phyloP scores from a whole-genome alignment of 2,797 vertebrate genomes.

The Acanthopagrus latus region DNA sequence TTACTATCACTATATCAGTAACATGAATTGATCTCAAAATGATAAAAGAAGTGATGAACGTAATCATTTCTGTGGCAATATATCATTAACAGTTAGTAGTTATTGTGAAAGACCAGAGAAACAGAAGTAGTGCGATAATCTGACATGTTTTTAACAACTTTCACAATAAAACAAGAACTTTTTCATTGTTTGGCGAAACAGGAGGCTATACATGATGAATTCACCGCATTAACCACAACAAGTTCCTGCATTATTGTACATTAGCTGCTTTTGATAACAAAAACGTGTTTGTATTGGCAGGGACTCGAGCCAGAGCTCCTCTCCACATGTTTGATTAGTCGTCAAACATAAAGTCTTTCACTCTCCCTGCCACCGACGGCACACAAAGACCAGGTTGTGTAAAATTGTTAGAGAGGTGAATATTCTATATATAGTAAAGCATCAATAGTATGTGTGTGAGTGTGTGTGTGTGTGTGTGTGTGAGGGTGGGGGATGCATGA shows the following conservation, averaged over 20 bases:
- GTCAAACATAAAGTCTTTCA: neutral
- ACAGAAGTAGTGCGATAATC: too few relatives aligned
- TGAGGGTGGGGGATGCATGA: constrained; percentile 10
- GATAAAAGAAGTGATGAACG: too few relatives aligned
- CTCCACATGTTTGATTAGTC: neutral
- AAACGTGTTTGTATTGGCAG: neutral
- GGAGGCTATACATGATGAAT: too few relatives aligned
- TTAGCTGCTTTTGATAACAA: neutral
- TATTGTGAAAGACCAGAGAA: too few relatives aligned
- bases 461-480: constrained; percentile 16
- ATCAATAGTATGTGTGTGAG: constrained; percentile 45
- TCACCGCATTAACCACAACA: neutral
- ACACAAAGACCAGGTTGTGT: constrained; percentile 55
- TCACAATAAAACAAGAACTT: too few relatives aligned
- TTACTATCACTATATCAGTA: too few relatives aligned
- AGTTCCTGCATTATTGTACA: neutral
- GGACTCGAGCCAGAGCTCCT: neutral
- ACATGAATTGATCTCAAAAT: too few relatives aligned
- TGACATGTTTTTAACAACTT: too few relatives aligned
- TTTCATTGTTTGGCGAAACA: too few relatives aligned
- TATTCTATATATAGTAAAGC: constrained; percentile 57
- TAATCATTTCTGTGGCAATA: too few relatives aligned
- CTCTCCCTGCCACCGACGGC: neutral
- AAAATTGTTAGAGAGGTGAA: constrained; percentile 32
- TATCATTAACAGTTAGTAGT: too few relatives aligned